Evolutionary conservation across 2,797 vertebrate genomes (phyloP), one percentile per base, ranked within the genome.

Genomic region (Epinephelus awoara): DNA sequence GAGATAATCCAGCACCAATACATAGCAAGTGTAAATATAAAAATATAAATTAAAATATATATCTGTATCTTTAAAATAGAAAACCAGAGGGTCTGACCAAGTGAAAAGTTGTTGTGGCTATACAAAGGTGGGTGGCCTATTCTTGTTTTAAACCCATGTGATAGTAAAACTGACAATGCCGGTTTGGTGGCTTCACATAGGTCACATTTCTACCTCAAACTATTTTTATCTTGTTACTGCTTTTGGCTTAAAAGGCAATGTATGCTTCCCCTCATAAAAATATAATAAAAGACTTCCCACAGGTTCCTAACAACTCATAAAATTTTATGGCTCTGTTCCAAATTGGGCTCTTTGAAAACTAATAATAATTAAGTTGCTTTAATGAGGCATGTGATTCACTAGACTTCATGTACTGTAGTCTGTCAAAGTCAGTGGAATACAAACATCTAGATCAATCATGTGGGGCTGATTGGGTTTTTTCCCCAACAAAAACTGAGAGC

Each of bases 321-420:
- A 87, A 91, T 91, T 88, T 93, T 87, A 95, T 87, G 85, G 87
- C 89, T 77, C 71, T 69, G 73, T 89, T 93, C 85, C 78, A 94
- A 93, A 93, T 92, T 81, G 89, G 82, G 86, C 89, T 90, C 88
- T 91, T 93, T 93, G 75, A 92, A 94, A 94, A 91, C 73, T 86
- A 94, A 94, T 94, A 92, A 93, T 92, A 93, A 94, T 95, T 92
- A 94, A 92, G 91, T 89, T 85, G 79, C 85, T 87, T 92, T 92
- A 95, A 95, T 93, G 92, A 93, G 88, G 84, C 88, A 85, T 79
- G 80, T 81, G 85, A 92, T 93, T 92, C 83, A 89, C 72, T 83
- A 70, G 76, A 87, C 87, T 82, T 80, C 65, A 78, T 84, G 73
- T 59, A 67, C 68, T 77, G 73, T 56, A 76, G 61, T 83, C 71